Evolutionary conservation across 2,113 vertebrate species (phyloP), one percentile per base, ranked within the genome.

Genomic region (Prietella phreatophila): DNA sequence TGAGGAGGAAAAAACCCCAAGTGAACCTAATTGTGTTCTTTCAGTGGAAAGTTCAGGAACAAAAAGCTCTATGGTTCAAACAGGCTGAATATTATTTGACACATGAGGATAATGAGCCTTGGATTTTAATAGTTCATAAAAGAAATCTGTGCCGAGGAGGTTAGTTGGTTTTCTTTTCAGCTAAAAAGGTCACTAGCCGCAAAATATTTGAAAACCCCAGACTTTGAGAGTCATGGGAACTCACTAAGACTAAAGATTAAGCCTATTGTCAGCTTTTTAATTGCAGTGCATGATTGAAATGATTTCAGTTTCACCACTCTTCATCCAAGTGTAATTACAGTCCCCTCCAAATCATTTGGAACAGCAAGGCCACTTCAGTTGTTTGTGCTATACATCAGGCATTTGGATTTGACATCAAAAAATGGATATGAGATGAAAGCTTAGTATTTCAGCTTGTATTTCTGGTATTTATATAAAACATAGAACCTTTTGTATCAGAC

Each of bases 51-150:
- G 4, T 17, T 56, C 25, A 30, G 50, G n/a, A 56, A 56, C 56
- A 79, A 80, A 80, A 80, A 55, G 25, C 75, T 78, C 36, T 78
- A 14, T 78, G 73, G 6, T 76, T 47, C 25, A 53, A 53, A 50
- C 11, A 15, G 76, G 39, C 20, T 11, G 39, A 47, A n/a, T 42
- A 75, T 75, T 22, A 78, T 78, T 78, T 78, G 5, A 50, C 39
- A 79, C 50, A 55, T 8, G 78, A 80, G n/a, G 30, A 80, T 80
- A 56, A 80, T 56, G 27, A 80, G 47, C 25, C 42, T 14, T 15
- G 78, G 50, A 80, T 80, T 80, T 80, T 55, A 56, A 56, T 55
- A 80, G 78, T 80, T 55, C 42, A 79, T 56, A 56, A 53, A 80
- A 53, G 47, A 33, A 80, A 80, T 56, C 53, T 30, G n/a, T 30